Evolutionary conservation across 2,113 vertebrate genomes (phyloP).

Genomic region (Gorsachius goisagi): DNA sequence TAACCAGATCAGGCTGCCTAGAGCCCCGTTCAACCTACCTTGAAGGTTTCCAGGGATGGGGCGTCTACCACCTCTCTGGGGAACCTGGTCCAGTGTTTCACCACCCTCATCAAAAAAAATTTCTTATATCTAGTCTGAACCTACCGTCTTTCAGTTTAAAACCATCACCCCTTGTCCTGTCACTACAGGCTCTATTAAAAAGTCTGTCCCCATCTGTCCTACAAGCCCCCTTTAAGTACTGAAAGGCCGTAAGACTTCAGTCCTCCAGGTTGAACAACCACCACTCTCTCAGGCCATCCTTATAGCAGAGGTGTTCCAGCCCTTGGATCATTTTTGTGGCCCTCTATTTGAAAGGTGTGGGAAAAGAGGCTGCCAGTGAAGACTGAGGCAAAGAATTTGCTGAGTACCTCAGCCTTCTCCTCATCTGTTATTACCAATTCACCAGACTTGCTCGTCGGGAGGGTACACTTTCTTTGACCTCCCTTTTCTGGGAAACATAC

Average conservation of each 20-base stretch:
- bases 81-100: background rate
- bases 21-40: background rate
- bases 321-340: too few relatives aligned
- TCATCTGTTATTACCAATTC: too few relatives aligned
- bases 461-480: too few relatives aligned
- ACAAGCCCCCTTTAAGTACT: background rate
- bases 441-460: too few relatives aligned
- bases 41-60: background rate
- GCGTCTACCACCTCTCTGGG: background rate
- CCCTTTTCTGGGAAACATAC: too few relatives aligned
- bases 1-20: background rate
- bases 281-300: background rate
- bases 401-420: too few relatives aligned
- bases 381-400: too few relatives aligned
- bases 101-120: background rate
- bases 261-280: background rate
- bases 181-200: background rate
- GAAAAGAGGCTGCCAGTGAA: too few relatives aligned
- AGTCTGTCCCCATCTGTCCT: background rate
- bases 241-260: background rate
- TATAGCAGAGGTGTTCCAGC: too few relatives aligned
- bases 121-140: background rate
- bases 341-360: too few relatives aligned
- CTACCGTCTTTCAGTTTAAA: background rate
- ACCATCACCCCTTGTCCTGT: background rate